Conservation (phyloP, 2,797 vertebrate genomes). For the Dermochelys coriacea region DNA sequence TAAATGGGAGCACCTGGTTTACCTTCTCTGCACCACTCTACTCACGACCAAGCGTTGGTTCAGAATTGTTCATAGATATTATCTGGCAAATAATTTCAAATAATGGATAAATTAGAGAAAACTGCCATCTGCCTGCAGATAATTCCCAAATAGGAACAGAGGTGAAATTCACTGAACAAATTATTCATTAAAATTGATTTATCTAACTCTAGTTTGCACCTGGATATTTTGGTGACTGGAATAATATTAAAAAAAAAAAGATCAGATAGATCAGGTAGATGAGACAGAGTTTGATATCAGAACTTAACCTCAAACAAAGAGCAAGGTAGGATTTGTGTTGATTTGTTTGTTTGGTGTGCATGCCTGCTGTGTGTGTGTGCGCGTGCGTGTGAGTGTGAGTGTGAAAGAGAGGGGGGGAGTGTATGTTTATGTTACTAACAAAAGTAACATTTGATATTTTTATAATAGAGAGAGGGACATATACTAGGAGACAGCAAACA, state of each 20-base stretch:
- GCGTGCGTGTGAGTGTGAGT: too few species aligned
- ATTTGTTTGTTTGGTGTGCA: neutral
- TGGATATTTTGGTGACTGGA: neutral
- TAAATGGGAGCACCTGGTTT: neutral
- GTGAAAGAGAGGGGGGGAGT: neutral
- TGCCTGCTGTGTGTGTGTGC: too few species aligned
- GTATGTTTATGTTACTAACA: neutral
- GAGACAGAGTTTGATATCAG: neutral
- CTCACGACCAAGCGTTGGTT: neutral
- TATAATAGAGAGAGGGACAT: neutral
- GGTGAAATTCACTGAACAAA: conserved; percentile 19
- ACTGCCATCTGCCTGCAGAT: conserved; percentile 3
- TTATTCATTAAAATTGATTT: neutral
- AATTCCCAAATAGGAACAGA: conserved; percentile 23
- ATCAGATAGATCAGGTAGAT: neutral
- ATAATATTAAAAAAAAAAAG: neutral
- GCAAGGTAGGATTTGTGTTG: neutral
- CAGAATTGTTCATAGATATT: neutral
- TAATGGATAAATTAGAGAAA: neutral
- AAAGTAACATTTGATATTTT: neutral
- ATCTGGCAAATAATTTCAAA: conserved; percentile 23
- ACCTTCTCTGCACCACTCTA: neutral
- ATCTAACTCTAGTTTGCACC: neutral
- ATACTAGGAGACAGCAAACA: neutral
- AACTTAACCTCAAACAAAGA: neutral